phyloP scores from a whole-genome alignment of 92 coral and sea anemone species.

The Ricordea florida region DNA sequence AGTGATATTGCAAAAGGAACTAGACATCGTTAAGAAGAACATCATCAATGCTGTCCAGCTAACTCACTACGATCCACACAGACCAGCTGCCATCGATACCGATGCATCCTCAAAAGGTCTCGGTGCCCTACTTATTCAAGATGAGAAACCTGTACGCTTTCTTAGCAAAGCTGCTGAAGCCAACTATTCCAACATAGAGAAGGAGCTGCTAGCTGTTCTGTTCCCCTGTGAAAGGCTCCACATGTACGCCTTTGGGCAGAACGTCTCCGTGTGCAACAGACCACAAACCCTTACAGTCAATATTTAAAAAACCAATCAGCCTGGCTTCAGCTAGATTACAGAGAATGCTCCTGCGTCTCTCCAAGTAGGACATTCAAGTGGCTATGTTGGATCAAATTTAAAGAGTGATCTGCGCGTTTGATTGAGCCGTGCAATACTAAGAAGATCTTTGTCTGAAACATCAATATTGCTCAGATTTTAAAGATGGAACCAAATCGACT shows the following conservation, averaged over 20 bases:
- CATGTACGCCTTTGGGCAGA: slow-evolving; percentile 4
- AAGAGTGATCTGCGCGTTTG: background rate
- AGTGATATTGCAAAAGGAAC: slow-evolving; percentile 26
- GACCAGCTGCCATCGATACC: background rate
- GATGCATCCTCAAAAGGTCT: background rate
- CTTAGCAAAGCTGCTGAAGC: slow-evolving; percentile 20
- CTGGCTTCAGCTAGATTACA: too few relatives aligned
- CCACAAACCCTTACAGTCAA: too few relatives aligned
- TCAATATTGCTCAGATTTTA: slow-evolving; percentile 28
- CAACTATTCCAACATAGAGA: too few relatives aligned
- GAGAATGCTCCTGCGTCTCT: too few relatives aligned
- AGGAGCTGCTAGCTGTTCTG: too few relatives aligned
- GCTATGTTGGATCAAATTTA: background rate
- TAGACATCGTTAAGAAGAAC: background rate
- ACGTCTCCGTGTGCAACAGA: background rate
- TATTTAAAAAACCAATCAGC: too few relatives aligned
- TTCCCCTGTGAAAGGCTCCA: slow-evolving; percentile 4
- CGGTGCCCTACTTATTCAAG: background rate
- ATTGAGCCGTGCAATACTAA: background rate
- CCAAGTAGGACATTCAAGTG: background rate
- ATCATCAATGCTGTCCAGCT: background rate
- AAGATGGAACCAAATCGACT: slow-evolving; percentile 40
- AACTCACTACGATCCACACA: background rate
- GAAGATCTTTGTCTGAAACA: slow-evolving; percentile 11
- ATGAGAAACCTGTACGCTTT: background rate